Percentiles rank a stretch among this genome's conserved stretches.
phyloP scores from a whole-genome alignment of 1,140 invertebrate species.

The Lamellibrachia luymesi region DNA sequence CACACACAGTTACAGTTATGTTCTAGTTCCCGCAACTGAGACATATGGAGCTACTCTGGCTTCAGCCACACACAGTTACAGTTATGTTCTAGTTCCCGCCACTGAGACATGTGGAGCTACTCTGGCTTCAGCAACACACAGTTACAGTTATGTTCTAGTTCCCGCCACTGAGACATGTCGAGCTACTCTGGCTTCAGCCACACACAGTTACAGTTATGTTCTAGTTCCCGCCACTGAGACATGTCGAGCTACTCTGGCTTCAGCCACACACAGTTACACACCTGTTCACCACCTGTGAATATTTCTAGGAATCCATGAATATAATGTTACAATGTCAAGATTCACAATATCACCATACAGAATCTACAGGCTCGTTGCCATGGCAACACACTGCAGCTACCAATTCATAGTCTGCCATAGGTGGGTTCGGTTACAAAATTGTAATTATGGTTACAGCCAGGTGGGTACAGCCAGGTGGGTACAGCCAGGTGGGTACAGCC shows the following conservation, averaged over 20 bases:
- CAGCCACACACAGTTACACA: not conserved
- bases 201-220: not conserved
- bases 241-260: not conserved
- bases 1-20: not conserved
- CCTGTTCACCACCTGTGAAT: not conserved
- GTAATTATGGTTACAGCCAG: not conserved
- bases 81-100: not conserved
- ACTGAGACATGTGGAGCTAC: not conserved
- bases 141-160: not conserved
- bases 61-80: not conserved
- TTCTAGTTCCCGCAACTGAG: not conserved
- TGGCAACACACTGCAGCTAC: not conserved
- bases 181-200: not conserved
- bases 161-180: not conserved
- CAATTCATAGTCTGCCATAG: not conserved
- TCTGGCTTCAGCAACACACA: not conserved
- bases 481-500: too few species aligned
- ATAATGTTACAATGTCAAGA: slow-evolving; percentile 5
- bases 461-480: not conserved
- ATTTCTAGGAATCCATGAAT: slow-evolving; percentile 5
- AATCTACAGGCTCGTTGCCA: not conserved
- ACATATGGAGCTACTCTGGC: not conserved
- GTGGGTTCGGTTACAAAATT: not conserved
- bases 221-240: not conserved
- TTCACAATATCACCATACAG: not conserved